Conservation (phyloP, 2,113 vertebrate genomes). For the Protobothrops mucrosquamatus region DNA sequence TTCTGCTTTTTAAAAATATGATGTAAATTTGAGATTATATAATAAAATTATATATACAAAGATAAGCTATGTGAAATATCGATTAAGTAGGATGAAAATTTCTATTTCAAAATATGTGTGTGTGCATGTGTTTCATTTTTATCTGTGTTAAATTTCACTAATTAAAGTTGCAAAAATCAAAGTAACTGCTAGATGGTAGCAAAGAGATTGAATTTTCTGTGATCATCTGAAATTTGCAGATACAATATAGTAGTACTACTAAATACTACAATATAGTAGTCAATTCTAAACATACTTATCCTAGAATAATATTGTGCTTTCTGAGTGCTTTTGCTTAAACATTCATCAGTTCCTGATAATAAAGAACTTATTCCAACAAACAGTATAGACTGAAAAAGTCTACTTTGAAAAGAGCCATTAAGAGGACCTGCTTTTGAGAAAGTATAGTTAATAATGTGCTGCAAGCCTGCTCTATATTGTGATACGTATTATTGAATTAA, state of each 20-base stretch:
- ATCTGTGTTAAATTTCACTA: not conserved
- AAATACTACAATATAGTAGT: not conserved
- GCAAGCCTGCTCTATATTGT: not conserved
- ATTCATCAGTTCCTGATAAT: not conserved
- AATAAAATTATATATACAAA: not conserved
- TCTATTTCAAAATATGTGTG: not conserved
- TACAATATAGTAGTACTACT: not conserved
- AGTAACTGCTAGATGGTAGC: not conserved
- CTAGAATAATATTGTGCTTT: not conserved
- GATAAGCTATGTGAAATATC: not conserved
- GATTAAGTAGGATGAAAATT: not conserved
- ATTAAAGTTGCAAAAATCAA: not conserved
- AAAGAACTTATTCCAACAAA: not conserved
- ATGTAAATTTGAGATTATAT: not conserved
- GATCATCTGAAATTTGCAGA: not conserved
- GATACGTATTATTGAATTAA: not conserved
- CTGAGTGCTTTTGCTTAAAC: not conserved
- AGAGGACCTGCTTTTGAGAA: not conserved
- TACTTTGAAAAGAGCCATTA: not conserved
- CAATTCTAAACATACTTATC: not conserved
- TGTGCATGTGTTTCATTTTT: not conserved
- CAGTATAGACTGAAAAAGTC: not conserved
- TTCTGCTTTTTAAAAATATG: constrained; percentile 14
- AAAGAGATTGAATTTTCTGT: not conserved
- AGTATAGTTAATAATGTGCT: not conserved